These are phyloP conservation scores for Tyrophagus putrescentiae DNA, from an alignment of 1,140 invertebrate genomes.

Conservation along the genomic window DNA sequence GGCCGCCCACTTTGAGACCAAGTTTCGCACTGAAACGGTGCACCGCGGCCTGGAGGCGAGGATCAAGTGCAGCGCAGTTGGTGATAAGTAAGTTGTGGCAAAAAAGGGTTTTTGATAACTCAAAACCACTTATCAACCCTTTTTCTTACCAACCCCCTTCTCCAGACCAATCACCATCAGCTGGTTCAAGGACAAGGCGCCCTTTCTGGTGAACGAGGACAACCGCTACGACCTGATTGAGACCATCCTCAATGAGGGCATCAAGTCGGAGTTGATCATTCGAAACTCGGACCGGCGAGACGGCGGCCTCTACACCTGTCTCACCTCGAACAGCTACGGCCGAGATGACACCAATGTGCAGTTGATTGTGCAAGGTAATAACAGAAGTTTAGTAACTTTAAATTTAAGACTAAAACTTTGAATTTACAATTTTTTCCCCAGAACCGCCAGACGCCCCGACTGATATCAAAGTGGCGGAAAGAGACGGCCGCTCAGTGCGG, in stretches of 20 bases:
- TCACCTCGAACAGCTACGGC: constrained; percentile 32
- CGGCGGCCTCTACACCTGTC: constrained; percentile 37
- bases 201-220: constrained; percentile 24
- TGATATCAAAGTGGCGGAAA: constrained; percentile 33
- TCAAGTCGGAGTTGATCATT: constrained; percentile 31
- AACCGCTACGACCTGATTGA: constrained; percentile 26
- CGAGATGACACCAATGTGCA: constrained; percentile 35
- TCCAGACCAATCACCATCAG: constrained; percentile 33
- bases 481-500: constrained; percentile 32
- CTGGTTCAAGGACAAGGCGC: constrained; percentile 32
- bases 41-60: constrained; percentile 32
- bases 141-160: neutral
- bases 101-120: neutral
- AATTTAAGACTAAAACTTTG: neutral
- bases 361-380: constrained; percentile 38
- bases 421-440: constrained; percentile 26
- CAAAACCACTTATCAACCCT: neutral
- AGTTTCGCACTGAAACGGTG: constrained; percentile 29
- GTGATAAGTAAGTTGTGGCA: constrained; percentile 29
- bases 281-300: constrained; percentile 32
- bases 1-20: constrained; percentile 29
- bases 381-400: constrained; percentile 13
- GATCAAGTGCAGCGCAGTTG: constrained; percentile 35
- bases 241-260: constrained; percentile 21
- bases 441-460: constrained; percentile 37